Evolutionary conservation across 2,797 vertebrate species (phyloP).

Genomic region (Glossophaga mutica): DNA sequence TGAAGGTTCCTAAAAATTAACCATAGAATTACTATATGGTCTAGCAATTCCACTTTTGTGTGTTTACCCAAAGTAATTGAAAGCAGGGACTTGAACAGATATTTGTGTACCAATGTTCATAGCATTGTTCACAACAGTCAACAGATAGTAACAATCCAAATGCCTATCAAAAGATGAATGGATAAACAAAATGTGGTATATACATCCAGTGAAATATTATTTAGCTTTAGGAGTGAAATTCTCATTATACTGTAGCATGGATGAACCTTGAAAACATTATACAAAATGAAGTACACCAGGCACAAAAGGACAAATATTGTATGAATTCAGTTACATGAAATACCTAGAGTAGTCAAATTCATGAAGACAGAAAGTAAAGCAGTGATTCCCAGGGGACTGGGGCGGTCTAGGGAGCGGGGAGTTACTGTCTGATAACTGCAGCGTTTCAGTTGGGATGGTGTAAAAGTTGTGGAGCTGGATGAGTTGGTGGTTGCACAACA

Average conservation of each 20-base stretch:
- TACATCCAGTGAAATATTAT: not conserved
- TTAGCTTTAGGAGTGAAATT: not conserved
- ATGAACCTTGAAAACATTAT: not conserved
- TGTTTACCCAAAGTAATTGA: not conserved
- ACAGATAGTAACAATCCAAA: not conserved
- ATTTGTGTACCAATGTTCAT: not conserved
- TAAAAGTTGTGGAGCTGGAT: not conserved
- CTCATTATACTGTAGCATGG: not conserved
- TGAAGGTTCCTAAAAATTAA: not conserved
- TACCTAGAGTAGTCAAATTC: not conserved
- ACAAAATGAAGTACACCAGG: not conserved
- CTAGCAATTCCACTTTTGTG: not conserved
- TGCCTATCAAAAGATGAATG: not conserved
- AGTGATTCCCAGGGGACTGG: not conserved
- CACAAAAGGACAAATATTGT: not conserved
- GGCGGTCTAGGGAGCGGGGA: not conserved
- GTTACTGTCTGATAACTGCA: not conserved
- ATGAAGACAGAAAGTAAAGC: too few relatives aligned
- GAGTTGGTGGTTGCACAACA: not conserved
- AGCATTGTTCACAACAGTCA: not conserved
- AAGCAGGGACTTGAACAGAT: not conserved
- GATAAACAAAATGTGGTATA: not conserved
- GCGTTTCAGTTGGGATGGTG: not conserved
- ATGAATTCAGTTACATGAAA: not conserved
- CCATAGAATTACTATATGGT: not conserved